A percentile compares a stretch with the other conserved stretches of the same genome.
phyloP scores from a whole-genome alignment of 2,113 vertebrate species.

The Andinoacara biseriatus region DNA sequence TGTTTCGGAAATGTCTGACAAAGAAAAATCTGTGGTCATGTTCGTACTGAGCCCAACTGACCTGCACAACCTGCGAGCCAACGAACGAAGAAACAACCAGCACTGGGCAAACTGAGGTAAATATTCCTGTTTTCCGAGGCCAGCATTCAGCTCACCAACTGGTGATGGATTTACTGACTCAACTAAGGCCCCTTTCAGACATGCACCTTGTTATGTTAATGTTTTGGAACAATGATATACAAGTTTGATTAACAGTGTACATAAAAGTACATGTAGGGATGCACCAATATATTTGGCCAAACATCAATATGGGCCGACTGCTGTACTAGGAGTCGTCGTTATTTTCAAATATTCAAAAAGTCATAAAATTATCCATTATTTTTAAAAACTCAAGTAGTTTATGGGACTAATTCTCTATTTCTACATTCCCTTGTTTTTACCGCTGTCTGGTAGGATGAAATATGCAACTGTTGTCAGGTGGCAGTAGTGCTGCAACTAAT shows the following conservation, averaged over 20 bases:
- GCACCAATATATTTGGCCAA: slow-evolving; percentile 2
- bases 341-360: not conserved
- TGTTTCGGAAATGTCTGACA: not conserved
- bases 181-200: slow-evolving; percentile 11
- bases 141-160: not conserved
- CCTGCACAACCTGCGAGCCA: not conserved
- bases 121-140: not conserved
- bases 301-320: not conserved
- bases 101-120: not conserved
- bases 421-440: not conserved
- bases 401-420: too few species aligned
- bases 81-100: not conserved
- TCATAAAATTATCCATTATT: not conserved
- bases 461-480: too few species aligned
- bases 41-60: not conserved
- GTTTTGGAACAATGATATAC: not conserved
- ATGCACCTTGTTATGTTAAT: not conserved
- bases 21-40: not conserved
- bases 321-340: not conserved
- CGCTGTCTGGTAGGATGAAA: not conserved
- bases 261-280: not conserved
- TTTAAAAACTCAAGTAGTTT: not conserved
- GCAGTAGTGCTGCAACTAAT: too few species aligned
- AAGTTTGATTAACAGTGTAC: not conserved
- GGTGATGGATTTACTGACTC: not conserved